Evolutionary conservation across 2,113 vertebrate genomes (phyloP).

Genomic region (Charina bottae): DNA sequence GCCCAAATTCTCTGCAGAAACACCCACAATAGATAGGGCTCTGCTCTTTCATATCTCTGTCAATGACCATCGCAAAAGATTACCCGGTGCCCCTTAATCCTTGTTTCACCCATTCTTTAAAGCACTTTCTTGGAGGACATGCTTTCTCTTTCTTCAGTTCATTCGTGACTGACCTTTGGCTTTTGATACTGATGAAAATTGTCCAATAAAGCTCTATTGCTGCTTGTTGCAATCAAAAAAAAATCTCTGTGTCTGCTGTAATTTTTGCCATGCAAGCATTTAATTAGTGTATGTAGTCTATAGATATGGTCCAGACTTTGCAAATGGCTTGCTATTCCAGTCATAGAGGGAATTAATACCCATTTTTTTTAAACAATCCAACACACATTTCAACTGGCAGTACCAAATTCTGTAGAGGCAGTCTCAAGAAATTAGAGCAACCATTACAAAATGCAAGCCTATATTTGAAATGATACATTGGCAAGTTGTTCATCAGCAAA

Average conservation of each 20-base stretch:
- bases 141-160: background rate
- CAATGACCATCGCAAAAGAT: background rate
- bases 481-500: background rate
- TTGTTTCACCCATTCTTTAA: background rate
- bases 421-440: background rate
- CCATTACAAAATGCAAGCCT: background rate
- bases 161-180: background rate
- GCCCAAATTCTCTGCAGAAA: background rate
- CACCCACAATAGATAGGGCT: too few species aligned
- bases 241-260: background rate
- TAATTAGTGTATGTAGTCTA: background rate
- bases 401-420: background rate
- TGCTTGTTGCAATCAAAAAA: slow-evolving; percentile 34
- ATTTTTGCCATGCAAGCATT: background rate
- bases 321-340: background rate
- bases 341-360: too few species aligned
- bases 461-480: background rate
- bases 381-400: background rate
- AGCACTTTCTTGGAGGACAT: background rate
- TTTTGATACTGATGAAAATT: slow-evolving; percentile 3
- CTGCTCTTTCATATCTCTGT: background rate
- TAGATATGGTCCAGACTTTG: background rate
- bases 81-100: background rate
- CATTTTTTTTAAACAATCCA: background rate
- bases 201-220: slow-evolving; percentile 28